Evolutionary conservation across 2,113 vertebrate genomes (phyloP).

Genomic region (Trematocara nigrifrons): DNA sequence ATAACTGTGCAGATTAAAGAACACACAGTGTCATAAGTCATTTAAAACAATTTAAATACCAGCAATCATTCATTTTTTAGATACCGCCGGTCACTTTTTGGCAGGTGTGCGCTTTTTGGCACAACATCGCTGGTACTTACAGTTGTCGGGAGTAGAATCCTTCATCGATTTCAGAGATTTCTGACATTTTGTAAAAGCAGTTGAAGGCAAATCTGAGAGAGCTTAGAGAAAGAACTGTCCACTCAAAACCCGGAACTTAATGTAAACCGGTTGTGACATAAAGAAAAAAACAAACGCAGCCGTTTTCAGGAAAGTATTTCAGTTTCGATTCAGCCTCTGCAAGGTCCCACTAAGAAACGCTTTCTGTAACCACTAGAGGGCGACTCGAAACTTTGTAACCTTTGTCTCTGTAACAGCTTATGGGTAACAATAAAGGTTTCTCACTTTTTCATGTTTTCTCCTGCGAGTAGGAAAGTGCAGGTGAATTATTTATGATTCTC

Average conservation of each 20-base stretch:
- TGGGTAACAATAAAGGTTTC: neutral
- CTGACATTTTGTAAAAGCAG: slow-evolving; percentile 24
- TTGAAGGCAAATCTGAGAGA: neutral
- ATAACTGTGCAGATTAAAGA: slow-evolving; percentile 65
- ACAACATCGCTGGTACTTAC: slow-evolving; percentile 65
- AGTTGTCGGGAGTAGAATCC: slow-evolving; percentile 81
- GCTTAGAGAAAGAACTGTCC: too few species aligned
- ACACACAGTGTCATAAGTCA: neutral
- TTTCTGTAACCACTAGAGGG: slow-evolving; percentile 14
- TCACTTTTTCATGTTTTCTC: neutral
- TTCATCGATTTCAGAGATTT: slow-evolving; percentile 56
- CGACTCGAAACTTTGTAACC: neutral
- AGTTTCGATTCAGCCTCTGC: slow-evolving; percentile 46
- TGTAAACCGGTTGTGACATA: too few species aligned
- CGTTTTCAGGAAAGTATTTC: neutral
- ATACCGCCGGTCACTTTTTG: neutral
- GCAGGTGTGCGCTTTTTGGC: neutral
- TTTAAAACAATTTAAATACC: neutral
- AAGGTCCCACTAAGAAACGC: neutral
- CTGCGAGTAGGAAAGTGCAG: neutral
- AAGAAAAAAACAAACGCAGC: neutral
- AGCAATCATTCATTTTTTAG: neutral
- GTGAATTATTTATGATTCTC: neutral
- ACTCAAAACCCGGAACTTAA: neutral
- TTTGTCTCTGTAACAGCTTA: neutral